Evolutionary conservation across 2,797 vertebrate genomes (phyloP).

Genomic region (Paramormyrops hopkinsi): DNA sequence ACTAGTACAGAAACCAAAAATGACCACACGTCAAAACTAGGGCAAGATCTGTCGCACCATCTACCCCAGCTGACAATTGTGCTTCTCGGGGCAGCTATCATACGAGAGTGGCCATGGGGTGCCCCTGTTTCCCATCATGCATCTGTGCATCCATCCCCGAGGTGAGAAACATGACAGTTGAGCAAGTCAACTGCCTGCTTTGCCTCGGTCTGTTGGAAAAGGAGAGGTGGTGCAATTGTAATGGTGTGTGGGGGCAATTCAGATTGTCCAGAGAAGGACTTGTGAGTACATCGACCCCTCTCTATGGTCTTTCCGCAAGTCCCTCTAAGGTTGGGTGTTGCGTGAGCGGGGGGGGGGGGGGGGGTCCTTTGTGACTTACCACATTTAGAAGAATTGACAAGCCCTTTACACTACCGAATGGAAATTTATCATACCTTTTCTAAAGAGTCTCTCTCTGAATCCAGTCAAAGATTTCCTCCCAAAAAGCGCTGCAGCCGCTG

Average conservation of each 20-base stretch:
- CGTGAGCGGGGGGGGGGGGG: not conserved
- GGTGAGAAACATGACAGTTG: not conserved
- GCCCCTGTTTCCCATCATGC: not conserved
- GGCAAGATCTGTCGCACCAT: not conserved
- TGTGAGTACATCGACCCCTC: conserved; percentile 28
- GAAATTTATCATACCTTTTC: conserved; percentile 24
- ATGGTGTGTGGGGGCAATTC: not conserved
- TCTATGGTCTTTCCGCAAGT: not conserved
- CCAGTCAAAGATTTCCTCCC: conserved; percentile 55
- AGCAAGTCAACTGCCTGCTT: not conserved
- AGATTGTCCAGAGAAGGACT: conserved; percentile 31
- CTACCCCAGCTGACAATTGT: not conserved
- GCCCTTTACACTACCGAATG: conserved; percentile 39
- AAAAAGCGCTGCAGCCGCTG: conserved; percentile 46
- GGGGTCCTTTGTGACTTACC: conserved; percentile 58
- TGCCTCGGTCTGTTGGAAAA: not conserved
- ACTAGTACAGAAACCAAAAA: not conserved
- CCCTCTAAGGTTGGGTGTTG: not conserved
- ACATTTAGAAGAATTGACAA: conserved; percentile 46
- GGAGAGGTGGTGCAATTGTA: not conserved
- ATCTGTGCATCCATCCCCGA: not conserved
- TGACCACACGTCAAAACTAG: not conserved
- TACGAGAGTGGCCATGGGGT: not conserved
- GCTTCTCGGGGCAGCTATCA: not conserved
- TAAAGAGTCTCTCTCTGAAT: conserved; percentile 3